phyloP scores from a whole-genome alignment of 2,113 vertebrate genomes.

The Urocitellus parryii region DNA sequence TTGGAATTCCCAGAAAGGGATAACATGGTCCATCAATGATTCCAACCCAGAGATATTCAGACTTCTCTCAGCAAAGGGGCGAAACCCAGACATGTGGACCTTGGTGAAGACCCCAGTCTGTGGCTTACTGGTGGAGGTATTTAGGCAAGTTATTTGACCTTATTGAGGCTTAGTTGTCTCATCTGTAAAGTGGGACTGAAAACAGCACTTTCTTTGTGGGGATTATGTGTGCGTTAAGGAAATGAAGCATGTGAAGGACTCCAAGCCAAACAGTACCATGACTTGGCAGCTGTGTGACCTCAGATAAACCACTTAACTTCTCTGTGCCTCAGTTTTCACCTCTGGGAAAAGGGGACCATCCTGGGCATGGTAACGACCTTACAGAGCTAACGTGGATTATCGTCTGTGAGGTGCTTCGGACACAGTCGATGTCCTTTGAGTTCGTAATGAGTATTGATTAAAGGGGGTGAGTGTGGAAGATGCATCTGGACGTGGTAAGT shows the following conservation, averaged over 20 bases:
- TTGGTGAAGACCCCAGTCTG: too few relatives aligned
- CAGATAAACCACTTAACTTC: neutral
- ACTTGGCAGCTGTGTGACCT: neutral
- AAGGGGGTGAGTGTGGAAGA: neutral
- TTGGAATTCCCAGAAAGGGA: too few relatives aligned
- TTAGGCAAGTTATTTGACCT: neutral
- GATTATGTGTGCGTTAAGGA: neutral
- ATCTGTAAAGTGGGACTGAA: neutral
- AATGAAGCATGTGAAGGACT: neutral
- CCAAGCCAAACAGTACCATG: neutral
- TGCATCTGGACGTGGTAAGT: too few relatives aligned
- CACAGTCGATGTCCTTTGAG: rapidly evolving
- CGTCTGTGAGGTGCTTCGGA: neutral
- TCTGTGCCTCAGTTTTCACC: neutral
- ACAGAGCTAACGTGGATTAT: neutral
- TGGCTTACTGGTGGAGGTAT: neutral
- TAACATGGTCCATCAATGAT: rapidly evolving
- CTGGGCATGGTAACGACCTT: rapidly evolving
- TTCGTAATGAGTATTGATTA: neutral
- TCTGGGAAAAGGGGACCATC: neutral
- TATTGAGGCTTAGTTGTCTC: neutral
- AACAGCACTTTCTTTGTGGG: neutral
- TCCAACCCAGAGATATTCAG: neutral
- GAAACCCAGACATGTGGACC: too few relatives aligned
- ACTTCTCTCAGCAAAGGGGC: neutral